Evolutionary conservation across 2,888 invertebrate species (phyloP), one percentile per base, ranked within the genome.

Genomic region (Furcula furcula): DNA sequence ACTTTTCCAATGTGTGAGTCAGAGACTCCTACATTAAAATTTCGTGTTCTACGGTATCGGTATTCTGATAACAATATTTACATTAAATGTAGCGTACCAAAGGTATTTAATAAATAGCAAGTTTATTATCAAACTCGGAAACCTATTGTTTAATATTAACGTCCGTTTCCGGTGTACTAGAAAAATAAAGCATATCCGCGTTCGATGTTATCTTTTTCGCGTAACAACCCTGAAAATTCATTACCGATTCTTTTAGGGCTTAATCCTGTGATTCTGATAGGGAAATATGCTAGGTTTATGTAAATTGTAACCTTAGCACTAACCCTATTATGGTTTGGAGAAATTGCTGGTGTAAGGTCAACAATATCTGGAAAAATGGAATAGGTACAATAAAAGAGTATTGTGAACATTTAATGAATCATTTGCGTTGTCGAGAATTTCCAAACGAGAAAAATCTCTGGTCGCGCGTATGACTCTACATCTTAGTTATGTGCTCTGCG

Each of bases 201-300:
- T 21, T 7, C 7, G 34, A 40, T 47, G 31, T 23, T 48, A 42
- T 48, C 36, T 38, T 38, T 37, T 31, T 31, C 25, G 14, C 36
- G 29, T 31, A 34, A 27, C 37, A 57, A 42, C 36, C 49, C 44
- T 57, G 53, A 42, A 41, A 39, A 15, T 20, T 31, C 31, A 34
- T 28, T 53, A 38, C 44, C 43, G 34, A 36, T 41, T 48, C 12
- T 38, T 13, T 40, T 40, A 37, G 27, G 27, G 15, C n/a, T 27
- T 30, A 40, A 35, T 36, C 36, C 27, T n/a, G 26, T 29, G 33
- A n/a, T n/a, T n/a, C n/a, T n/a, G 32, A 33, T 40, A 36, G 49
- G 41, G 31, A 57, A 47, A 48, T 43, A 53, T 31, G 30, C 42
- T 31, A 53, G 39, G 30, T 14, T 29, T 29, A n/a, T 21, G 21